These are phyloP conservation scores for Phylloscopus trochiloides DNA, from an alignment of 2,113 vertebrate species.

Conservation along the genomic window DNA sequence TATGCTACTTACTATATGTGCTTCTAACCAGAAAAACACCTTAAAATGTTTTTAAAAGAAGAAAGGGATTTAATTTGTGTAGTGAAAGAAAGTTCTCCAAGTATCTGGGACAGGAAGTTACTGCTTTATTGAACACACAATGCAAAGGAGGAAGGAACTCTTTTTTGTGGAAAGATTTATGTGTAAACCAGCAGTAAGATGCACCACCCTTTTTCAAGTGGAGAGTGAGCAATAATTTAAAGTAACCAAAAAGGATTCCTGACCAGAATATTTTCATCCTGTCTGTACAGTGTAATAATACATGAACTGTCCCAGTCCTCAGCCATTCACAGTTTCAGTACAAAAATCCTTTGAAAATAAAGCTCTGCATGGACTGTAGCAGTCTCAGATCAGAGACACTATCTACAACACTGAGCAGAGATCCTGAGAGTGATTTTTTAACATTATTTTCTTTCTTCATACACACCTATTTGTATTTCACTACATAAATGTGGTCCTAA, in stretches of 20 bases:
- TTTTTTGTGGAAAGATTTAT: neutral
- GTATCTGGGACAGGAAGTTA: neutral
- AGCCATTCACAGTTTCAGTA: neutral
- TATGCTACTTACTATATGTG: neutral
- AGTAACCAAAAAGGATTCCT: neutral
- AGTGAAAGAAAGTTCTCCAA: neutral
- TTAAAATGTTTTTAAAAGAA: neutral
- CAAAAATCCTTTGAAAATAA: neutral
- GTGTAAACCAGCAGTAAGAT: neutral
- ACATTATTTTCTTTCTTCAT: neutral
- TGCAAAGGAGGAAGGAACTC: neutral
- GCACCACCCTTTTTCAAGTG: neutral
- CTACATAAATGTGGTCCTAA: neutral
- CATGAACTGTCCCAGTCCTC: neutral
- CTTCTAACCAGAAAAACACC: neutral
- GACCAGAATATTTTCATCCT: neutral
- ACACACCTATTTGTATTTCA: neutral
- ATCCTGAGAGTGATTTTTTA: neutral
- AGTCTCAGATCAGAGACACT: neutral
- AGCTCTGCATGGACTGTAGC: neutral
- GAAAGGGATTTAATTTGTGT: neutral
- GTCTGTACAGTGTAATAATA: neutral
- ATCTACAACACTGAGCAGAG: neutral
- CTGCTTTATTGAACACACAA: neutral
- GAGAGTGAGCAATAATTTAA: neutral